Evolutionary conservation across 1,140 invertebrate genomes (phyloP), one percentile per base, ranked within the genome.

Genomic region (Drosophila repletoides): DNA sequence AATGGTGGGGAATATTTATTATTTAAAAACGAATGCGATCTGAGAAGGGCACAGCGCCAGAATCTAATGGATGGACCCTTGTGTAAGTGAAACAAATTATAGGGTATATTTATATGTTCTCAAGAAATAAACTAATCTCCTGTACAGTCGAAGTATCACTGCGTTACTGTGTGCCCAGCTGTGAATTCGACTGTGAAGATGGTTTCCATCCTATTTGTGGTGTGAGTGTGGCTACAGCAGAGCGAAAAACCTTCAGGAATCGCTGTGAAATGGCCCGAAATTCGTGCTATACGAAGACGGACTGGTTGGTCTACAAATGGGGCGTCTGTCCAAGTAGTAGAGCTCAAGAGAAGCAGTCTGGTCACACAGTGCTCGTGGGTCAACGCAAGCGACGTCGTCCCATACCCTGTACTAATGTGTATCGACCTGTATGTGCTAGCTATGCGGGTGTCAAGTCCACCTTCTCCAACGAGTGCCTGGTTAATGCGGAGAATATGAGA

Each of bases 381-480:
- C 51, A 40, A 15, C 53, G 53, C 17, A 75, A 69, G 26, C 60
- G 51, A 0, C 40, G 61, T 1, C 66, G 52, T n/a, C 74, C 79
- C 2, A 49, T 89, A 4, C 88, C 88, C 9, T 89, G 88, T 53
- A 84, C 79, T 9, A 79, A 72, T 12, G 22, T 88, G 7, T 89
- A 86, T 34, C 77, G 76, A 21, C 88, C 88, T 1, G 88, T 89
- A 0, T 89, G 88, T 10, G 88, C 83, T 15, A 61, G 45, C 31
- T 88, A 86, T 22, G 66, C 73, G 3, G 88, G 79, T 4, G 88
- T 89, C 0, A 89, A 89, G 69, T 84, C 88, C 12, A 88, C 83
- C 46, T 89, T 89, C 22, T 56, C 69, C 43, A 89, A 89, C 36
- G 88, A 89, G 64, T 89, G 88, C 26, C 36, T 88, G 28, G 76